Conservation (phyloP, 1,140 invertebrate genomes). For the Drosophila ficusphila region DNA sequence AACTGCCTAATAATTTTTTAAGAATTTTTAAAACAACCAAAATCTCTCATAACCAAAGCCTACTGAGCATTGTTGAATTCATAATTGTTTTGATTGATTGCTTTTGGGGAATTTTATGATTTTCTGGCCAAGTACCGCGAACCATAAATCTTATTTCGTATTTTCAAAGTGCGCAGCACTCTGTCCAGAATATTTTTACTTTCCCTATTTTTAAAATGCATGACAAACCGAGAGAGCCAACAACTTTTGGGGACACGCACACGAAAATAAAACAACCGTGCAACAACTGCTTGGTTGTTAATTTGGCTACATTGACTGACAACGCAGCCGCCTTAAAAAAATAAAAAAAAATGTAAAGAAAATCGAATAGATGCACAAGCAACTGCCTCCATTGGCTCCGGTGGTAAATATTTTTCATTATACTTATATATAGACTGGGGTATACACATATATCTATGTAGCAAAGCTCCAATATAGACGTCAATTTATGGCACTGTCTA, state of each 20-base stretch:
- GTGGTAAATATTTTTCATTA: slow-evolving; percentile 25
- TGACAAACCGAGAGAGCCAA: slow-evolving; percentile 30
- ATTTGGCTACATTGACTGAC: slow-evolving; percentile 67
- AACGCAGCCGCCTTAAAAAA: slow-evolving; percentile 49
- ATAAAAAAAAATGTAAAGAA: slow-evolving; percentile 9
- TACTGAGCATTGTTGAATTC: slow-evolving; percentile 48
- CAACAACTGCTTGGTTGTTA: slow-evolving; percentile 47
- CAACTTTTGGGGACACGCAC: slow-evolving; percentile 38
- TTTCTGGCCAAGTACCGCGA: slow-evolving; percentile 16
- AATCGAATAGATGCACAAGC: slow-evolving; percentile 29
- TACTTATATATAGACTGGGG: slow-evolving; percentile 16
- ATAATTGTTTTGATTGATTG: slow-evolving; percentile 54
- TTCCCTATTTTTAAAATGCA: slow-evolving; percentile 60
- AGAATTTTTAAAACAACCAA: background rate
- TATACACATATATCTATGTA: slow-evolving; percentile 18
- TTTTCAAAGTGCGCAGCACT: slow-evolving; percentile 45
- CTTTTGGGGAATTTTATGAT: slow-evolving; percentile 47
- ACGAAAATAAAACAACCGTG: slow-evolving; percentile 24
- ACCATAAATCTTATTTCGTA: slow-evolving; percentile 65
- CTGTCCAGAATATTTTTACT: slow-evolving; percentile 47
- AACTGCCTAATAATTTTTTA: too few relatives aligned
- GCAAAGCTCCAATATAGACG: slow-evolving; percentile 44
- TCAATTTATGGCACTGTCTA: slow-evolving; percentile 41
- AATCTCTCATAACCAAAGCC: background rate
- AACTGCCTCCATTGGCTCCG: slow-evolving; percentile 6